Evolutionary conservation across 2,113 vertebrate species (phyloP).

Genomic region (Myotis davidii): DNA sequence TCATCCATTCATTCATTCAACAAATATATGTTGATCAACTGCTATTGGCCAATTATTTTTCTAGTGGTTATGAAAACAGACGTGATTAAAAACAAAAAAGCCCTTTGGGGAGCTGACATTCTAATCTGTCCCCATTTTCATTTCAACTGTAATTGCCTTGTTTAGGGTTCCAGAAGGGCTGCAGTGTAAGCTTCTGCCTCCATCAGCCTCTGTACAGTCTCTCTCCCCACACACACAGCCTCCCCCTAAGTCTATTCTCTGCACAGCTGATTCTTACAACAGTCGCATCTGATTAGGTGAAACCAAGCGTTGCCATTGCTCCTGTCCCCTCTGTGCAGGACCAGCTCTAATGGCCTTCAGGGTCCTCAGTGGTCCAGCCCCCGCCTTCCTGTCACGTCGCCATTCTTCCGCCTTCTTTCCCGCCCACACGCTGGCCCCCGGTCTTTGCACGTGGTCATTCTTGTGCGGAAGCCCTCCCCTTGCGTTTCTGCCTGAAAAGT

Average conservation of each 20-base stretch:
- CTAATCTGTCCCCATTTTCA: not conserved
- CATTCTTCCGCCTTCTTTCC: no score
- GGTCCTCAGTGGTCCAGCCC: not conserved
- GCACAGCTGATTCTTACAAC: not conserved
- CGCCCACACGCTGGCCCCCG: not conserved
- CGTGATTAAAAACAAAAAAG: not conserved
- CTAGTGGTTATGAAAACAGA: not conserved
- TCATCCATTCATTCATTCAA: not conserved
- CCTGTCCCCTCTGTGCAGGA: not conserved
- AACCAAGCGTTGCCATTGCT: rapidly evolving
- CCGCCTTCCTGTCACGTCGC: rapidly evolving
- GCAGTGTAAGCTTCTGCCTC: rapidly evolving
- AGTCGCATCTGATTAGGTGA: not conserved
- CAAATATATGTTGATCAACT: not conserved
- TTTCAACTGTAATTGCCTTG: not conserved
- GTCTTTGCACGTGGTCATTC: rapidly evolving
- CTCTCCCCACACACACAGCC: rapidly evolving
- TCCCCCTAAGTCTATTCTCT: not conserved
- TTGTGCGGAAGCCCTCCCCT: not conserved
- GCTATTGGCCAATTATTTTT: conserved; percentile 10
- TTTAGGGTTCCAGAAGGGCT: not conserved
- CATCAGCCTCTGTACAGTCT: rapidly evolving
- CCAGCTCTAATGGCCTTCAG: not conserved
- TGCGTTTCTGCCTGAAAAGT: not conserved
- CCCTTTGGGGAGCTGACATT: not conserved